Base-by-base conservation (phyloP, 2,113 vertebrate species). In the Garra rufa region DNA sequence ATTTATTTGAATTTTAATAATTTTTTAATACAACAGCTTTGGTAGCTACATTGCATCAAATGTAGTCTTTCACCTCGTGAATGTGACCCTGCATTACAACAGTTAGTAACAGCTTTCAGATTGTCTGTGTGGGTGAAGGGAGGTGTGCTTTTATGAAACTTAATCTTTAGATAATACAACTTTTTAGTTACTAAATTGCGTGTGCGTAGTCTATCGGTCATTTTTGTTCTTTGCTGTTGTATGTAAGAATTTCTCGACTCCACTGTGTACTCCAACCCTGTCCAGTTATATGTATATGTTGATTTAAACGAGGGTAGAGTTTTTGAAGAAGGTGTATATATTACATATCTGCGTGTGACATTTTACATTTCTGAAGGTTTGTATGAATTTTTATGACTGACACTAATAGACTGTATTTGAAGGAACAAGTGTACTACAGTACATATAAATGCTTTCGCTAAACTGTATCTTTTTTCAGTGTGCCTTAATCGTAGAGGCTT, bases 241-340 rank as follows among this genome's bases (percentile, higher is more conserved):
- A 21, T 55, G 52, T 55, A 55, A 55, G 21, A n/a, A 9, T 55
- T 70, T 38, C 43, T 55, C 17, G 34, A 48, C 38, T 41, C 44
- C 46, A 69, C 59, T 57, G 43, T 52, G 44, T 28, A 19, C 14
- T 26, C 24, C 70, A 26, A 44, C 30, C 30, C 61, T 75, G 52
- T 77, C 15, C 48, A 21, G 11, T 50, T 76, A 48, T 86, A 26
- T 86, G 85, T 86, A 83, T 86, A 86, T 86, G 46, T 86, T 6
- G 85, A 38, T 77, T 55, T 17, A 57, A 85, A 19, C 24, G 46
- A 63, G 71, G 71, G 46, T 48, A 19, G 55, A 52, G 48, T 43
- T 77, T 78, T 76, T 83, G n/a, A 76, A 57, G 38, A 69, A 83
- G 70, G 48, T 86, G 80, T 86, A 78, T 46, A 73, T 78, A 86